Conservation (phyloP, 1,140 invertebrate species). For the Tetramorium parvispinum region DNA sequence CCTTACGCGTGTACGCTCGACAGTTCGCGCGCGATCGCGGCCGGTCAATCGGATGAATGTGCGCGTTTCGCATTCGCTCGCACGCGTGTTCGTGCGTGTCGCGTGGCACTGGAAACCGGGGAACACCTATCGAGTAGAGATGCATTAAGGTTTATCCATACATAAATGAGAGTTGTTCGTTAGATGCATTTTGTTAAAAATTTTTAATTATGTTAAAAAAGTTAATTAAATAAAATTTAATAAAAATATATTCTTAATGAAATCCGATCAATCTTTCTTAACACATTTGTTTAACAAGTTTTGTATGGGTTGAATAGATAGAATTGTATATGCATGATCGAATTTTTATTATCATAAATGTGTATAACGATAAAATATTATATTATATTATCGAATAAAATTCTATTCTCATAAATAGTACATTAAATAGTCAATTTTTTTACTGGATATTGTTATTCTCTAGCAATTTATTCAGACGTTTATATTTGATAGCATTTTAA, state of each 20-base stretch:
- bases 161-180: neutral
- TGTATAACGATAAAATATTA: neutral
- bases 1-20: constrained; percentile 70
- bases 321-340: neutral
- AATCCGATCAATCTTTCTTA: neutral
- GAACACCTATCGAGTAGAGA: constrained; percentile 70
- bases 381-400: neutral
- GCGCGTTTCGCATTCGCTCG: neutral
- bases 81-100: constrained; percentile 32
- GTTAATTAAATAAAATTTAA: neutral
- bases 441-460: neutral
- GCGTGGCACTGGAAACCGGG: constrained; percentile 68
- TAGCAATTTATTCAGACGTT: neutral
- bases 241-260: neutral
- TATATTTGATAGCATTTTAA: neutral
- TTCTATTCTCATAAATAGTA: neutral
- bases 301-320: neutral
- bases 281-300: neutral
- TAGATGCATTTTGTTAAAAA: neutral
- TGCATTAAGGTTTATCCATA: constrained; percentile 42
- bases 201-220: neutral
- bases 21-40: constrained; percentile 22
- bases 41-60: constrained; percentile 23
- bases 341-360: too few species aligned
- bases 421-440: neutral